phyloP scores from a whole-genome alignment of 2,113 vertebrate species.

The Seriola dumerili region DNA sequence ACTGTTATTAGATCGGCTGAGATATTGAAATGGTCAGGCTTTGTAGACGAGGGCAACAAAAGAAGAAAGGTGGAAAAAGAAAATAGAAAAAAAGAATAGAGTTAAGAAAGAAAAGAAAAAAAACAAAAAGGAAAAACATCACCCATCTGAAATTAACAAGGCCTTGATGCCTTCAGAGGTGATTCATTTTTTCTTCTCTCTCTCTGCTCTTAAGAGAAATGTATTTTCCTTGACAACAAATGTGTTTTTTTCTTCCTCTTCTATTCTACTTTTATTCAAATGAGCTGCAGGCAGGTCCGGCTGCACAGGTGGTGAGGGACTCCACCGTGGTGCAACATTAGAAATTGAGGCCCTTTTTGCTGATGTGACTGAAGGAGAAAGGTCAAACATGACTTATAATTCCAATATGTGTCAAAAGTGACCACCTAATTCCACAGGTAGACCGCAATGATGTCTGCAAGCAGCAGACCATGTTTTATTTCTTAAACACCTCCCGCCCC shows the following conservation, averaged over 20 bases:
- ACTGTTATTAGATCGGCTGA: constrained; percentile 78
- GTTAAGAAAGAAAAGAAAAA: not conserved
- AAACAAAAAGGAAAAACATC: constrained; percentile 22
- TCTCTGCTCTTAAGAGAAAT: constrained; percentile 52
- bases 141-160: constrained; percentile 57
- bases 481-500: not conserved
- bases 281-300: constrained; percentile 43
- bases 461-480: not conserved
- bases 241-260: constrained; percentile 10
- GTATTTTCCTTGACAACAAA: constrained; percentile 58
- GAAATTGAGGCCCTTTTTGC: constrained; percentile 14
- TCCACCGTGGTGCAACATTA: constrained; percentile 6
- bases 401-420: constrained; percentile 18
- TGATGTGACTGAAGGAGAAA: constrained; percentile 7
- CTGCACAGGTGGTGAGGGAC: constrained; percentile 34
- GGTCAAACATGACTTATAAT: constrained; percentile 29
- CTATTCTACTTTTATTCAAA: constrained; percentile 62
- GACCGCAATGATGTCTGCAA: not conserved
- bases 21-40: constrained; percentile 81
- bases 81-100: not conserved
- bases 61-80: constrained; percentile 47
- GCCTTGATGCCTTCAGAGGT: constrained; percentile 40
- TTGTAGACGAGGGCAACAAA: constrained; percentile 58
- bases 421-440: constrained; percentile 24
- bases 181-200: constrained; percentile 41